A percentile compares a stretch with the other conserved stretches of the same genome.
Evolutionary conservation across 1,140 invertebrate species (phyloP).

Genomic region (Phocides pigmalion): DNA sequence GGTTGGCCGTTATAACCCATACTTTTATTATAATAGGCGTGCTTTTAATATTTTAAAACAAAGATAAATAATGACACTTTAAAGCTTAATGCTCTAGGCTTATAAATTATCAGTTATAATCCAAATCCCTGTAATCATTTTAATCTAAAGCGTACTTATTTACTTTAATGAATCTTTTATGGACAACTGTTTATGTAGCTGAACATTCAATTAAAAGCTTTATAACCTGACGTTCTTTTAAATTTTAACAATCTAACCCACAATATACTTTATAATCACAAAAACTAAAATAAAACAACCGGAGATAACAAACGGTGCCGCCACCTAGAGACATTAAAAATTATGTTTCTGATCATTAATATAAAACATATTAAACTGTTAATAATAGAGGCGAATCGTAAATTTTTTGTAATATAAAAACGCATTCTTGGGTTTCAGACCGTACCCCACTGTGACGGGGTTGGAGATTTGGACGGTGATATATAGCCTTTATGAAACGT

Average conservation of each 20-base stretch:
- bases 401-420: constrained; percentile 67
- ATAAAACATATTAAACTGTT: constrained; percentile 64
- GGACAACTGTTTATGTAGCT: too few species aligned
- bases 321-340: constrained; percentile 57
- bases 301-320: constrained; percentile 39
- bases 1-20: too few species aligned
- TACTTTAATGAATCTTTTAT: too few species aligned
- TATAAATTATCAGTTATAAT: too few species aligned
- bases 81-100: too few species aligned
- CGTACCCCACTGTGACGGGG: constrained; percentile 62
- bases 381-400: constrained; percentile 66
- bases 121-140: neutral
- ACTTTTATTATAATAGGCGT: too few species aligned
- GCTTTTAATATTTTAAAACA: too few species aligned
- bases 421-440: constrained; percentile 57
- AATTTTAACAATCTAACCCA: constrained; percentile 2
- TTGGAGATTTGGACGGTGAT: constrained; percentile 53
- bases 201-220: neutral
- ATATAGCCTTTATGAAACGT: constrained; percentile 40
- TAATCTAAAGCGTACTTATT: neutral
- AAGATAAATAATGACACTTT: too few species aligned
- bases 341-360: constrained; percentile 58
- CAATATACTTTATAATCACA: constrained; percentile 3
- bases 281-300: constrained; percentile 25
- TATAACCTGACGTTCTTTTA: neutral